Evolutionary conservation across 2,797 vertebrate species (phyloP).

Genomic region (Aratinga solstitialis): DNA sequence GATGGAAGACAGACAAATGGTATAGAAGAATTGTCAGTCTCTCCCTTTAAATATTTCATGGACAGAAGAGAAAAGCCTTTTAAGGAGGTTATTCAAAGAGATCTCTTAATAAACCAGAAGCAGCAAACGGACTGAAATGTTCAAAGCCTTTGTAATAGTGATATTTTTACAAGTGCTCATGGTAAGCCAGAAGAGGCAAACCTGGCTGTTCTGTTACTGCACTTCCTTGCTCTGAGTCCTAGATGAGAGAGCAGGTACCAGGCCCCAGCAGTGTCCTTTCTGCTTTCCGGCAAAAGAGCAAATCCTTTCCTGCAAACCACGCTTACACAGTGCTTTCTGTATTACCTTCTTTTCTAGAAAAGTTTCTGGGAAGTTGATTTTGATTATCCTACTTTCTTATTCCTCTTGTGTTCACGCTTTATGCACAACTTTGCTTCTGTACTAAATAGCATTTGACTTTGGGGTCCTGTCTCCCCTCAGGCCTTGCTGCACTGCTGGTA

Average conservation of each 20-base stretch:
- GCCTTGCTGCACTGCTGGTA: background rate
- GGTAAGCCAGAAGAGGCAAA: background rate
- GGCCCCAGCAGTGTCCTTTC: background rate
- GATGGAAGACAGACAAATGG: background rate
- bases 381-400: background rate
- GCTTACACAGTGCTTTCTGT: background rate
- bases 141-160: background rate
- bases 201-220: background rate
- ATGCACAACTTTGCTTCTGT: background rate
- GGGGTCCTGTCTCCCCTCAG: background rate
- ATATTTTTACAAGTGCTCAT: background rate
- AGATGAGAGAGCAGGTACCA: background rate
- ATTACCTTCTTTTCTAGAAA: background rate
- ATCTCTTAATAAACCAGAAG: background rate
- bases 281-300: background rate
- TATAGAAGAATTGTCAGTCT: background rate
- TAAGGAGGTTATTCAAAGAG: background rate
- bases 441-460: background rate
- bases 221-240: background rate
- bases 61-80: background rate
- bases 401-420: background rate
- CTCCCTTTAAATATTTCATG: background rate
- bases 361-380: background rate
- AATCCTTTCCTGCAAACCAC: background rate
- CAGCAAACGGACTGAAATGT: background rate